phyloP scores from a whole-genome alignment of 1,140 invertebrate species.

The Helicoverpa armigera region DNA sequence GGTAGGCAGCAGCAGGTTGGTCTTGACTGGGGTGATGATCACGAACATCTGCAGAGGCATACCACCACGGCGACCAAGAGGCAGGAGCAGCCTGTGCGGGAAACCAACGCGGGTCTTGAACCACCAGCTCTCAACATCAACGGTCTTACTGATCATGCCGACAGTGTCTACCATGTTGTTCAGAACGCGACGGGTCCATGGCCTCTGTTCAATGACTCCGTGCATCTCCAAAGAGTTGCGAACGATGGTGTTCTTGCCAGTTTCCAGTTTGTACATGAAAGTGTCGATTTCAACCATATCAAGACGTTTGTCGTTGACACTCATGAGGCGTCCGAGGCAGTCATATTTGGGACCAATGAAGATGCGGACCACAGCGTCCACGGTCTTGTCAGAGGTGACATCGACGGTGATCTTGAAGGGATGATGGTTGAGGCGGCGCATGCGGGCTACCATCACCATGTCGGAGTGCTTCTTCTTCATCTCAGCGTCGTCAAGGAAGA shows the following conservation, averaged over 20 bases:
- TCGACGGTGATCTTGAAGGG: constrained; percentile 87
- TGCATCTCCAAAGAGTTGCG: constrained; percentile 80
- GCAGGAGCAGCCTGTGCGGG: constrained; percentile 89
- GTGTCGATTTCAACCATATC: constrained; percentile 90
- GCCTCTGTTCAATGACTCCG: constrained; percentile 73
- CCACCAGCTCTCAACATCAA: constrained; percentile 85
- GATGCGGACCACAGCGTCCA: constrained; percentile 86
- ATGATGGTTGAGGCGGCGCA: constrained; percentile 87
- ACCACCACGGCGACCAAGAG: constrained; percentile 89
- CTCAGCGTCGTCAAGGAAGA: constrained; percentile 80
- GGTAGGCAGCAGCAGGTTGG: constrained; percentile 88
- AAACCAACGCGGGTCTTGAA: constrained; percentile 87
- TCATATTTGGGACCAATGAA: constrained; percentile 89
- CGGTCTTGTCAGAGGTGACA: constrained; percentile 87
- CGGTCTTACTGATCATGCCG: constrained; percentile 72
- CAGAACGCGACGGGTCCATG: constrained; percentile 70
- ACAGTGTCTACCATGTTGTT: constrained; percentile 79
- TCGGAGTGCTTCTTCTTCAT: constrained; percentile 82
- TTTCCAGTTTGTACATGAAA: constrained; percentile 88
- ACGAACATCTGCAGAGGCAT: constrained; percentile 89
- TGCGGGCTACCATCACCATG: constrained; percentile 77
- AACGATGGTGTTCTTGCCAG: constrained; percentile 89
- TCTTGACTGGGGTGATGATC: constrained; percentile 88
- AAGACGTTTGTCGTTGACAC: constrained; percentile 87
- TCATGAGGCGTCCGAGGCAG: constrained; percentile 82